Conservation (phyloP, 35 echinoderm and acorn worm species). For the Lytechinus pictus region DNA sequence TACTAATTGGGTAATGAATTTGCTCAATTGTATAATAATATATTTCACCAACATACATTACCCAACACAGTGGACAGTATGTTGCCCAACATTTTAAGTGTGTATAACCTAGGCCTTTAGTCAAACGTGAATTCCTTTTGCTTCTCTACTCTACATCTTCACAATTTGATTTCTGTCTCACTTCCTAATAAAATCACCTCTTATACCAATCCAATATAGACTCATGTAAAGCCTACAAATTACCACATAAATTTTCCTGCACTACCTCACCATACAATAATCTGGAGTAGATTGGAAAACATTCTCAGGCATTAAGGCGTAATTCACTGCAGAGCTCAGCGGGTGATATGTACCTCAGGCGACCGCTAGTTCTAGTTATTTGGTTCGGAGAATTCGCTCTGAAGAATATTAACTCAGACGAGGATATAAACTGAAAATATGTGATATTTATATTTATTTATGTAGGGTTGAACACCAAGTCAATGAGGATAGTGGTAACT, state of each 20-base stretch:
- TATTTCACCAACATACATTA: no score
- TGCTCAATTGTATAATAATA: no score
- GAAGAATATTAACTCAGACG: neutral
- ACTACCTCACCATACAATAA: neutral
- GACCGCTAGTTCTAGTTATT: neutral
- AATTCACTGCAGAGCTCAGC: neutral
- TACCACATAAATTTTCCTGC: neutral
- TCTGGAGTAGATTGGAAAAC: neutral
- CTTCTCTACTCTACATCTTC: neutral
- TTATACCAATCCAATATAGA: neutral
- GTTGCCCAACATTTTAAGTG: neutral
- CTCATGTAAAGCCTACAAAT: neutral
- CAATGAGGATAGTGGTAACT: neutral
- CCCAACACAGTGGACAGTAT: no score
- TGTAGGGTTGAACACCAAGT: neutral
- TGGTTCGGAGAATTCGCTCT: neutral
- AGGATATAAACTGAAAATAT: neutral
- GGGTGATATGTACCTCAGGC: neutral
- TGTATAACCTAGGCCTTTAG: neutral
- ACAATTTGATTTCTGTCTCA: neutral
- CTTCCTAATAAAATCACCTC: neutral
- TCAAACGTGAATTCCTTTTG: neutral
- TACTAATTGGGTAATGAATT: no score
- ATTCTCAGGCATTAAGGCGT: slow-evolving; percentile 19
- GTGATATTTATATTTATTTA: neutral